phyloP scores from a whole-genome alignment of 2,113 vertebrate species.

The Cheilinus undulatus region DNA sequence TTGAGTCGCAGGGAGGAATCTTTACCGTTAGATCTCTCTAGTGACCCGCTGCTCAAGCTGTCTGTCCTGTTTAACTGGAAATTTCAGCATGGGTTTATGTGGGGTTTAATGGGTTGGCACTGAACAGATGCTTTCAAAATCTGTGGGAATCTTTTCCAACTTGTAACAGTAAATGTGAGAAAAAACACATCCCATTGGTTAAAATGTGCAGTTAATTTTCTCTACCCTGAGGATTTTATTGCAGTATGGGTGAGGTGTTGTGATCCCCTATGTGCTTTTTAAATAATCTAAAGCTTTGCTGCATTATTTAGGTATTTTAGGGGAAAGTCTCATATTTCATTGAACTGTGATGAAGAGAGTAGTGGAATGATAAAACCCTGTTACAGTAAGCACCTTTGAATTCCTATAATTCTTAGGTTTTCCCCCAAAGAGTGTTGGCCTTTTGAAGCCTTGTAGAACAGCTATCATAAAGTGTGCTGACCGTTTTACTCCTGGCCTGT shows the following conservation, averaged over 20 bases:
- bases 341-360: neutral
- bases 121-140: neutral
- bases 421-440: too few relatives aligned
- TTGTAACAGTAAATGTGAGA: slow-evolving; percentile 2
- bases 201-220: neutral
- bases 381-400: neutral
- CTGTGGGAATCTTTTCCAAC: slow-evolving; percentile 33
- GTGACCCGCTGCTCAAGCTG: slow-evolving; percentile 50
- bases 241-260: neutral
- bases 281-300: too few relatives aligned
- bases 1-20: slow-evolving; percentile 33
- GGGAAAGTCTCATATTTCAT: neutral
- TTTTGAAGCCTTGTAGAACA: too few relatives aligned
- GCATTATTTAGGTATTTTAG: too few relatives aligned
- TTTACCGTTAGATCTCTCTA: slow-evolving; percentile 54
- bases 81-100: slow-evolving; percentile 17
- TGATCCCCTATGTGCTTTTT: neutral
- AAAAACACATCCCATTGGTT: neutral
- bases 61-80: slow-evolving; percentile 66
- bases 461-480: too few relatives aligned
- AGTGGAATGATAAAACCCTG: neutral
- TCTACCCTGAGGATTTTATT: neutral
- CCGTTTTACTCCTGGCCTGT: slow-evolving; percentile 1
- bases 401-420: neutral
- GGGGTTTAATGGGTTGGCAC: slow-evolving; percentile 24